Conservation (phyloP, 2,888 invertebrate species). For the Phymatocera aterrima region DNA sequence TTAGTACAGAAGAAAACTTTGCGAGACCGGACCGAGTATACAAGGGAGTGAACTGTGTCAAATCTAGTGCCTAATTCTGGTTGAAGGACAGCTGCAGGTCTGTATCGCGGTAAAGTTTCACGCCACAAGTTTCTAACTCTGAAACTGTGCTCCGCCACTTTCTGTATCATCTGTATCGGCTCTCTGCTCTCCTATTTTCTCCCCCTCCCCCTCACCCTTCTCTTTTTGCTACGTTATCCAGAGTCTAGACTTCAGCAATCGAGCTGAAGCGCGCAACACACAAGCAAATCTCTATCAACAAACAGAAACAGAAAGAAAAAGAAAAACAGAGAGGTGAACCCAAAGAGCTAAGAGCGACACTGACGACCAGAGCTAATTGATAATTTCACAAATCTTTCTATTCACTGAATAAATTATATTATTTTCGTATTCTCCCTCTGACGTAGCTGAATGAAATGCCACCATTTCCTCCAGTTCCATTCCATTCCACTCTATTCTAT, state of each 20-base stretch:
- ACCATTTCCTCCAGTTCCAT: background rate
- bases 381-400: background rate
- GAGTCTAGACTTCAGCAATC: conserved; percentile 21
- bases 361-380: background rate
- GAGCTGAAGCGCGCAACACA: background rate
- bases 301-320: background rate
- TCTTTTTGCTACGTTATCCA: background rate
- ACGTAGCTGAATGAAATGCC: background rate
- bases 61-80: conserved; percentile 1
- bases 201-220: background rate
- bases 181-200: conserved; percentile 1
- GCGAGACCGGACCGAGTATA: background rate
- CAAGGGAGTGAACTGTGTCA: conserved; percentile 5
- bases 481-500: background rate
- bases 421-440: background rate
- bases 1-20: background rate
- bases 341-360: background rate
- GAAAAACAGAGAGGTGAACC: background rate
- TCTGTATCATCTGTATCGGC: background rate
- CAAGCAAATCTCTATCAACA: background rate
- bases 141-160: background rate
- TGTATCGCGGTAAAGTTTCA: background rate
- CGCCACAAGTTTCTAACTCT: background rate
- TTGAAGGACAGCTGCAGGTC: background rate
- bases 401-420: background rate